Conservation (phyloP, 2,888 invertebrate genomes). For the Lepidonotus clava region DNA sequence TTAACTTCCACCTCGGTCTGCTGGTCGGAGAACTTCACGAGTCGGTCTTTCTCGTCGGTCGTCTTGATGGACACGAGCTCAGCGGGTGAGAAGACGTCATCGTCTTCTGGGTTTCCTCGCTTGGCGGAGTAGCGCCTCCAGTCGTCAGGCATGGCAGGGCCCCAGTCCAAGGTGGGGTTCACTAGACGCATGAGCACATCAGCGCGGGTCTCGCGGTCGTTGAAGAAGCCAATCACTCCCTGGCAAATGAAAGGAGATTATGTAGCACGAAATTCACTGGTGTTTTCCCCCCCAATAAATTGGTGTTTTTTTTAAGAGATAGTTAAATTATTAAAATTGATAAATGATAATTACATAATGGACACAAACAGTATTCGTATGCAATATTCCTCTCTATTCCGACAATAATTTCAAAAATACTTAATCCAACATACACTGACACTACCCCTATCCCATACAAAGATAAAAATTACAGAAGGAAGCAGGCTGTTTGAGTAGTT, state of each 20-base stretch:
- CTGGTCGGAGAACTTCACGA: constrained; percentile 59
- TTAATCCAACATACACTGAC: no score
- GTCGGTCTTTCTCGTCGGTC: constrained; percentile 44
- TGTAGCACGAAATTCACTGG: no score
- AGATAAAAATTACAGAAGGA: no score
- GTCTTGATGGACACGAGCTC: constrained; percentile 48
- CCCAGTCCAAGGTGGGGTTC: constrained; percentile 66
- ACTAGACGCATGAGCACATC: constrained; percentile 53
- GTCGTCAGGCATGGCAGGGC: constrained; percentile 69
- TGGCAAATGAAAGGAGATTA: constrained; percentile 38
- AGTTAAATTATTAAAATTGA: no score
- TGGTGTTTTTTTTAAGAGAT: no score
- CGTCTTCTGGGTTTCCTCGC: constrained; percentile 33
- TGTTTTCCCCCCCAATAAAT: no score
- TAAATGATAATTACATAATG: no score
- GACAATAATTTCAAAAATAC: no score
- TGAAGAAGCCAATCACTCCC: constrained; percentile 52
- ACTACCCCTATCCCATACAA: no score
- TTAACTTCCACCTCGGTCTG: constrained; percentile 34
- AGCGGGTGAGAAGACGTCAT: constrained; percentile 53
- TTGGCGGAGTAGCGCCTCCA: constrained; percentile 56
- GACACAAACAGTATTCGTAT: no score
- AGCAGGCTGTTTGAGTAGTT: no score
- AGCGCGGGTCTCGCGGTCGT: constrained; percentile 51
- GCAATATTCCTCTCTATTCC: no score